phyloP scores from a whole-genome alignment of 1,140 invertebrate genomes.

The Hydropsyche tenuis region DNA sequence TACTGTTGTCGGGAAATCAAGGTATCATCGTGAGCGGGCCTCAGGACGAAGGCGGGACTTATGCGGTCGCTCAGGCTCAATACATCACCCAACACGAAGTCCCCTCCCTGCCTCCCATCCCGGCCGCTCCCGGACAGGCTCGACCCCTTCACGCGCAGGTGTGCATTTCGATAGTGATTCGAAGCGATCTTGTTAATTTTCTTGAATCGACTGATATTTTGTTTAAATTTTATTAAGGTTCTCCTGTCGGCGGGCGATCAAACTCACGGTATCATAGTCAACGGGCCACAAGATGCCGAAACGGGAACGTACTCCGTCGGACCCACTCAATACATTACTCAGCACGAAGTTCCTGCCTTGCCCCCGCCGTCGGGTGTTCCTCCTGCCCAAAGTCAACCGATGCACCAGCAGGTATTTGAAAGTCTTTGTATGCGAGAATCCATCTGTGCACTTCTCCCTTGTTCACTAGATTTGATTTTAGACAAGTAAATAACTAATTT shows the following conservation, averaged over 20 bases:
- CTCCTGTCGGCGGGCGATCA: slow-evolving; percentile 41
- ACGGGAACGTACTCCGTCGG: slow-evolving; percentile 22
- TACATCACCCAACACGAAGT: slow-evolving; percentile 51
- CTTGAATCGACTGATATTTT: too few relatives aligned
- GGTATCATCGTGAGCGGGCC: slow-evolving; percentile 40
- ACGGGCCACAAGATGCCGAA: slow-evolving; percentile 26
- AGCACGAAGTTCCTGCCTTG: slow-evolving; percentile 54
- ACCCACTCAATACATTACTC: slow-evolving; percentile 38
- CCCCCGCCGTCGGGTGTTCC: slow-evolving; percentile 51
- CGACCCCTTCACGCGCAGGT: slow-evolving; percentile 37
- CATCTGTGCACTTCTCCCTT: too few relatives aligned
- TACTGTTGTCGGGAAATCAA: slow-evolving; percentile 38
- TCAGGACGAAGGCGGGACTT: slow-evolving; percentile 21
- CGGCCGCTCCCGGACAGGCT: slow-evolving; percentile 54
- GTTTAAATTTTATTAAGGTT: background rate
- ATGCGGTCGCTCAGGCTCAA: slow-evolving; percentile 29
- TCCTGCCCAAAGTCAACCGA: slow-evolving; percentile 52
- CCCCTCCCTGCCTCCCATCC: slow-evolving; percentile 52
- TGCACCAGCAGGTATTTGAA: slow-evolving; percentile 23
- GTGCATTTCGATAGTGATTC: too few relatives aligned
- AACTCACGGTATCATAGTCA: slow-evolving; percentile 42
- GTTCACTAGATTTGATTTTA: too few relatives aligned
- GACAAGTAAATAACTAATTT: too few relatives aligned
- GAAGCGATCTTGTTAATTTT: too few relatives aligned
- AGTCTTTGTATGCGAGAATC: too few relatives aligned